A percentile compares a stretch with the other conserved stretches of the same genome.
These are phyloP conservation scores for Leptodactylus fuscus DNA, from an alignment of 2,113 vertebrate species.

Conservation along the genomic window DNA sequence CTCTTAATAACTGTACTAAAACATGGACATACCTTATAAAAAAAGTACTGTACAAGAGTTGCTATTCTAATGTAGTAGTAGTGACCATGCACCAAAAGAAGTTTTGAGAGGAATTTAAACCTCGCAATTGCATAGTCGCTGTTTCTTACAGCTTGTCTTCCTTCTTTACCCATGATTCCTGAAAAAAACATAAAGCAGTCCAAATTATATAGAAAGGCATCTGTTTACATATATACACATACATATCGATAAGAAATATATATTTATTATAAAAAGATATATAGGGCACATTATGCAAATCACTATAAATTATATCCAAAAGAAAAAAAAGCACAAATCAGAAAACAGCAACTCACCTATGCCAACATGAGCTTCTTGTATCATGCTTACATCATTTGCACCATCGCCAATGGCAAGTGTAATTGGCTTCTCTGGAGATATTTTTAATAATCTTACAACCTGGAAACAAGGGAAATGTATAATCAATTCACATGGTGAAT, in stretches of 20 bases:
- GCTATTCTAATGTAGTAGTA: constrained; percentile 99
- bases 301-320: background rate
- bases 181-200: constrained; percentile 39
- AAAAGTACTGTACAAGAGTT: constrained; percentile 99
- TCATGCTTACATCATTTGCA: constrained; percentile 98
- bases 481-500: too few species aligned
- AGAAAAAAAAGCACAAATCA: background rate
- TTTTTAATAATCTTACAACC: constrained; percentile 95
- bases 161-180: constrained; percentile 99
- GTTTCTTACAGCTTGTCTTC: constrained; percentile 96
- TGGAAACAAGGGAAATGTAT: constrained; percentile 63
- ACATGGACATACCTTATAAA: constrained; percentile 90
- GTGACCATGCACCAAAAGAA: constrained; percentile 97
- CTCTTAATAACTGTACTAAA: background rate
- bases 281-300: background rate
- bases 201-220: background rate
- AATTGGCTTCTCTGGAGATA: constrained; percentile 94
- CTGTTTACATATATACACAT: background rate
- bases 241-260: too few species aligned
- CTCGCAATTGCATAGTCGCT: constrained; percentile 99
- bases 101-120: constrained; percentile 95
- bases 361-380: constrained; percentile 96
- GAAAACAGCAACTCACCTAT: constrained; percentile 80
- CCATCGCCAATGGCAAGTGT: constrained; percentile 93
- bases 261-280: too few species aligned